Conservation (phyloP, 2,888 invertebrate species). For the Ctenicera cuprea region DNA sequence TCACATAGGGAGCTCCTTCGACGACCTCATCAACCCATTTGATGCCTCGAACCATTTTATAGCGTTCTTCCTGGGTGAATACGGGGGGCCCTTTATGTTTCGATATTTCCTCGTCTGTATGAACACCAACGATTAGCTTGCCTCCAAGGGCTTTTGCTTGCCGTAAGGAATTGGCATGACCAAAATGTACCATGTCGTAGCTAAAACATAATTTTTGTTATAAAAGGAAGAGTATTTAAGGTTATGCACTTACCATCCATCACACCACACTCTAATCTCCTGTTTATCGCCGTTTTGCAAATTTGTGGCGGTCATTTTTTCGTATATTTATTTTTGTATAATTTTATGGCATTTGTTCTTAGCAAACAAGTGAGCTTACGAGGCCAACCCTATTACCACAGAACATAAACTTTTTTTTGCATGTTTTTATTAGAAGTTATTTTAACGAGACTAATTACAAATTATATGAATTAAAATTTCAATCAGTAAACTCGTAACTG, state of each 20-base stretch:
- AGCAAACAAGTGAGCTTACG: background rate
- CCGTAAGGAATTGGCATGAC: constrained; percentile 97
- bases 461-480: too few species aligned
- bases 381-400: background rate
- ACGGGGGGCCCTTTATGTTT: constrained; percentile 99
- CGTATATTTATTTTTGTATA: constrained; percentile 27
- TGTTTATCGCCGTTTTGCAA: constrained; percentile 53
- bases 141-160: constrained; percentile 98
- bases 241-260: constrained; percentile 84
- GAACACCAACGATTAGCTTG: constrained; percentile 95
- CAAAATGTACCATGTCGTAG: constrained; percentile 99
- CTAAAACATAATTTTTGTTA: constrained; percentile 75
- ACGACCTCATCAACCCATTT: constrained; percentile 99
- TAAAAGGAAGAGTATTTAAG: constrained; percentile 21
- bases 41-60: constrained; percentile 98
- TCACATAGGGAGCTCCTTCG: constrained; percentile 98
- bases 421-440: too few species aligned
- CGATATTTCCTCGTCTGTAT: constrained; percentile 96
- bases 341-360: constrained; percentile 29
- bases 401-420: too few species aligned
- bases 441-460: too few species aligned
- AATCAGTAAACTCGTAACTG: too few species aligned
- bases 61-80: constrained; percentile 92
- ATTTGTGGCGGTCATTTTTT: constrained; percentile 31
- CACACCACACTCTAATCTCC: constrained; percentile 87